Evolutionary conservation across 2,888 invertebrate genomes (phyloP), one percentile per base, ranked within the genome.

Genomic region (Malthinus seriepunctatus): DNA sequence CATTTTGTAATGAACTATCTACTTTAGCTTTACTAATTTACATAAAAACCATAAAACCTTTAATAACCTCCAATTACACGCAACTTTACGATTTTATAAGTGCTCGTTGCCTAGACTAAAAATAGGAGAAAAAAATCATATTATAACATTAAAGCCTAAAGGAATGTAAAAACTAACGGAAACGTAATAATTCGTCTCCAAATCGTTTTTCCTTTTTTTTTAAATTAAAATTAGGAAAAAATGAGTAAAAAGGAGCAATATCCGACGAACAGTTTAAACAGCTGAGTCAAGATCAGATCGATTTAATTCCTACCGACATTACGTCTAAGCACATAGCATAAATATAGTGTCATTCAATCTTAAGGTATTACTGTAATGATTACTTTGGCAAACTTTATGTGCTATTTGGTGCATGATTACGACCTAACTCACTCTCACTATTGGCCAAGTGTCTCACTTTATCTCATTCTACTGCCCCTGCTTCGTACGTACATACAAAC

Each of bases 401-500:
- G 53, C 50, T 11, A 52, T 55, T 37, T 49, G 39, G 47, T 51
- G 53, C 53, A 58, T 53, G 47, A 53, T 58, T 58, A 49, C 49
- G 48, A 47, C 32, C 32, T 44, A 51, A 53, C 59, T 59, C 53
- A 60, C 60, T 60, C 60, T 60, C 60, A 55, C 60, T 60, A 49
- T 55, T 51, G 37, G 44, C 54, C 46, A 39, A 14, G 31, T 54
- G 46, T 51, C 51, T 37, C 33, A 55, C 56, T 56, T 56, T 49
- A 48, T 60, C 60, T 51, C 60, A 42, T 54, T 54, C 59, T 51
- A 60, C 55, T 60, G 55, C 59, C 59, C 59, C 59, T 60, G 54
- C 59, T 52, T 49, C 51, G 5, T 23, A 23, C 23, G 5, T 23
- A 5, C 5, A 23, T 23, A 23, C 23, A 23, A 47, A 50, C 55